Evolutionary conservation across 1,140 invertebrate genomes (phyloP).

Genomic region (Brachionus plicatilis): DNA sequence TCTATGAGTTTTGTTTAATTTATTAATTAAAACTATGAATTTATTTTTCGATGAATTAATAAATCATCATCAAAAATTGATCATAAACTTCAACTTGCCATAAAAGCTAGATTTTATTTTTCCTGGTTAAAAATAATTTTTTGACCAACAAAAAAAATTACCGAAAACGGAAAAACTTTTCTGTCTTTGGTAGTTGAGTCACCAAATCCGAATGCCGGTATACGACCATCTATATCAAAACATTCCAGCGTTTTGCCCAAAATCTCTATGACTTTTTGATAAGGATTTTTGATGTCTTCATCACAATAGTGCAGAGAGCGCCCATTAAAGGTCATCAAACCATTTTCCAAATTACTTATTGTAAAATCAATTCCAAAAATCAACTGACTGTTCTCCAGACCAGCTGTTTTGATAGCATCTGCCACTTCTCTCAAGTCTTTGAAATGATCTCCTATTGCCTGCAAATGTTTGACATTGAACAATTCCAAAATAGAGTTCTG

Average conservation of each 20-base stretch:
- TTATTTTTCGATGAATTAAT: too few relatives aligned
- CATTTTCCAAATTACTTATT: constrained; percentile 40
- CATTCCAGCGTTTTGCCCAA: constrained; percentile 58
- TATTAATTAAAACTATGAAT: too few relatives aligned
- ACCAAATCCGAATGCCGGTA: constrained; percentile 59
- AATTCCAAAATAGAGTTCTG: constrained; percentile 27
- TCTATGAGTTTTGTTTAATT: too few relatives aligned
- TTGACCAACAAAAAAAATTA: background rate
- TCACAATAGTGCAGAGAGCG: constrained; percentile 32
- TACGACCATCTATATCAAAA: constrained; percentile 54
- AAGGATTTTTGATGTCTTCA: constrained; percentile 34
- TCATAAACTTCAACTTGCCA: too few relatives aligned
- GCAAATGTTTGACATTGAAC: background rate
- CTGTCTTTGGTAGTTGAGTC: constrained; percentile 55
- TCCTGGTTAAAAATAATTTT: background rate
- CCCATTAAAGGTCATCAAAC: constrained; percentile 32
- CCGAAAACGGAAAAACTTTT: constrained; percentile 55
- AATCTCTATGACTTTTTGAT: constrained; percentile 55
- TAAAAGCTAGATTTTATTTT: too few relatives aligned
- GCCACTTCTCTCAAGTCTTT: constrained; percentile 11
- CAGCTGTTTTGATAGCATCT: constrained; percentile 23
- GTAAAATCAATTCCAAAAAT: constrained; percentile 42
- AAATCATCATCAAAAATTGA: too few relatives aligned
- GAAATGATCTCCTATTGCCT: constrained; percentile 37
- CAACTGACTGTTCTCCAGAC: constrained; percentile 10